These are phyloP conservation scores for Apocheima hispidaria DNA, from an alignment of 2,888 invertebrate genomes.

Conservation along the genomic window DNA sequence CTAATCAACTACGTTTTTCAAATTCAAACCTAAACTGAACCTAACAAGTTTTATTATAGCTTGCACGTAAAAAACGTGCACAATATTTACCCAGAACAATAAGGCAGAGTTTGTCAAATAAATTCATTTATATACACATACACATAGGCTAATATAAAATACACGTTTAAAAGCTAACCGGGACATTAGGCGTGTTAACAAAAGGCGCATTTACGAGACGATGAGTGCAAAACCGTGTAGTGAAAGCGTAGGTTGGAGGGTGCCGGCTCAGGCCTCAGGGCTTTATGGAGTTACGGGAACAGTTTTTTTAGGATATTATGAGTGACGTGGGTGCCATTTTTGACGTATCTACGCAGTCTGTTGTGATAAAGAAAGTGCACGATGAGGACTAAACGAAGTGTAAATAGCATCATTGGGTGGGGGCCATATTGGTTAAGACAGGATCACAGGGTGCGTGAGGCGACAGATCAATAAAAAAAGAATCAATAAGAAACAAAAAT, in stretches of 20 bases:
- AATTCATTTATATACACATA: slow-evolving; percentile 31
- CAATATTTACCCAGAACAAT: slow-evolving; percentile 12
- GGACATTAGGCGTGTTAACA: slow-evolving; percentile 73
- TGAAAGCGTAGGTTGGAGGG: slow-evolving; percentile 23
- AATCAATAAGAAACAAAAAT: too few relatives aligned
- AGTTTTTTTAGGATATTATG: slow-evolving; percentile 43
- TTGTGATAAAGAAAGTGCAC: slow-evolving; percentile 11
- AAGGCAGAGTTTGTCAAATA: slow-evolving; percentile 30
- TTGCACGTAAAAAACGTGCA: background rate
- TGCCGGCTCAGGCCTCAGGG: slow-evolving; percentile 19
- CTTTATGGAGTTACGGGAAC: slow-evolving; percentile 40
- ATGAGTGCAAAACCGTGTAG: slow-evolving; percentile 71
- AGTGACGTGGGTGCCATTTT: slow-evolving; percentile 35
- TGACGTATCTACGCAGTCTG: slow-evolving; percentile 15
- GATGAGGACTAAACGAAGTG: background rate
- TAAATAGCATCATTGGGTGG: background rate
- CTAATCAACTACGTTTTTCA: slow-evolving; percentile 22
- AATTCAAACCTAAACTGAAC: background rate
- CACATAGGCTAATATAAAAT: slow-evolving; percentile 44
- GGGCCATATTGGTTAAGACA: too few relatives aligned
- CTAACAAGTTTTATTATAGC: background rate
- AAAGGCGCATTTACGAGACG: slow-evolving; percentile 76
- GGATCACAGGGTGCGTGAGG: too few relatives aligned
- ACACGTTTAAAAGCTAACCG: slow-evolving; percentile 67
- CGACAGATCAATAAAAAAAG: too few relatives aligned